These are phyloP conservation scores for Contarinia nasturtii DNA, from an alignment of 1,140 invertebrate species.

Conservation along the genomic window DNA sequence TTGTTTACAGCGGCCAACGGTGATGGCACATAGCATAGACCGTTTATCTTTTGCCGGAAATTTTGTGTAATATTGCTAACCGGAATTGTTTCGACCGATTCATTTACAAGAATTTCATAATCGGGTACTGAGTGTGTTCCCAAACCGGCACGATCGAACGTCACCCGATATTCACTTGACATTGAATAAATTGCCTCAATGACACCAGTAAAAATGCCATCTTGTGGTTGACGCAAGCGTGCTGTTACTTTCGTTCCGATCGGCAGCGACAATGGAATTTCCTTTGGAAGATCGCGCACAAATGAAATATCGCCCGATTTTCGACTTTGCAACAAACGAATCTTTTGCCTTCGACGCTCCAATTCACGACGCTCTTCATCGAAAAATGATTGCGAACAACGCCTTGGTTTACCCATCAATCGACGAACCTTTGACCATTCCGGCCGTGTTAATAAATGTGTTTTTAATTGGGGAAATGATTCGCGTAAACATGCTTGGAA, in stretches of 20 bases:
- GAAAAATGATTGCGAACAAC: slow-evolving; percentile 90
- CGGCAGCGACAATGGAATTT: slow-evolving; percentile 89
- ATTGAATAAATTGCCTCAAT: slow-evolving; percentile 96
- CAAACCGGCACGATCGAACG: slow-evolving; percentile 82
- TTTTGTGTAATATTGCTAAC: slow-evolving; percentile 65
- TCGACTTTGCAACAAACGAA: slow-evolving; percentile 83
- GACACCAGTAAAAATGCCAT: slow-evolving; percentile 89
- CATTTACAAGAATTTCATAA: slow-evolving; percentile 89
- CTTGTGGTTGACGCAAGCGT: slow-evolving; percentile 76
- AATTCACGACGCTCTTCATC: slow-evolving; percentile 81
- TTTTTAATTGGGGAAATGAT: slow-evolving; percentile 83
- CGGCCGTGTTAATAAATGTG: slow-evolving; percentile 61
- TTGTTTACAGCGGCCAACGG: neutral
- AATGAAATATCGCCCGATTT: slow-evolving; percentile 63
- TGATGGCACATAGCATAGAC: neutral
- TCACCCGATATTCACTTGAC: slow-evolving; percentile 93
- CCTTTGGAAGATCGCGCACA: slow-evolving; percentile 74
- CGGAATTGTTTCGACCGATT: slow-evolving; percentile 76
- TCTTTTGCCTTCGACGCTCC: slow-evolving; percentile 77
- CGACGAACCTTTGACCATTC: slow-evolving; percentile 92
- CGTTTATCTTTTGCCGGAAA: slow-evolving; percentile 33
- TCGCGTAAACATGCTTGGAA: slow-evolving; percentile 88
- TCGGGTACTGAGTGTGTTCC: slow-evolving; percentile 94
- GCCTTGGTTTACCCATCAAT: slow-evolving; percentile 91
- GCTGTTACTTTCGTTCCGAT: slow-evolving; percentile 94